phyloP scores from a whole-genome alignment of 2,888 invertebrate genomes.

The Orthonychiurus folsomi region DNA sequence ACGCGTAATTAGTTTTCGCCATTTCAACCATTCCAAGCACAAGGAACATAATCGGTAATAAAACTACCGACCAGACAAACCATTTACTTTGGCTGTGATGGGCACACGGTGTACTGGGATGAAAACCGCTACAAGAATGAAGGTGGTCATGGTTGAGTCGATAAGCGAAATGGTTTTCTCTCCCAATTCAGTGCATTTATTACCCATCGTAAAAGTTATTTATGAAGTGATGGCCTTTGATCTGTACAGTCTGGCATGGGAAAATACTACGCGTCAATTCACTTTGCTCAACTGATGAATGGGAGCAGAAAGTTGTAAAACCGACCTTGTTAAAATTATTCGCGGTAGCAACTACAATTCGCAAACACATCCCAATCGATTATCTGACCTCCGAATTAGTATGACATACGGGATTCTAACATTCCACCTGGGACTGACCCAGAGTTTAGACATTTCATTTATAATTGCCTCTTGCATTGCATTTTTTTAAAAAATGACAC shows the following conservation, averaged over 20 bases:
- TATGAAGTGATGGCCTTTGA: background rate
- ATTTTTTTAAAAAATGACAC: too few relatives aligned
- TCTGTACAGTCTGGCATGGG: background rate
- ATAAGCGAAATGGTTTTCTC: background rate
- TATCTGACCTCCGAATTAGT: too few relatives aligned
- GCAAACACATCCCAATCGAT: too few relatives aligned
- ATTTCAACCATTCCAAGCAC: background rate
- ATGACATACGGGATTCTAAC: too few relatives aligned
- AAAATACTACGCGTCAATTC: background rate
- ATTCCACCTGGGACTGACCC: too few relatives aligned
- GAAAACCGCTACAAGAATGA: background rate
- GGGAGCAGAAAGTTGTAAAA: background rate
- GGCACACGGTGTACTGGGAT: background rate
- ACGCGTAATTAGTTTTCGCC: too few relatives aligned
- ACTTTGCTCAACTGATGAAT: background rate
- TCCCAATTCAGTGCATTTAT: background rate
- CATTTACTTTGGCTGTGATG: background rate
- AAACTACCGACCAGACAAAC: background rate
- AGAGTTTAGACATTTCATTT: too few relatives aligned
- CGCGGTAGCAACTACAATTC: too few relatives aligned
- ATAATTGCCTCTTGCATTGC: too few relatives aligned
- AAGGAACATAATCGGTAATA: background rate
- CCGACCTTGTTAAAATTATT: too few relatives aligned
- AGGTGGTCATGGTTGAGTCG: too few relatives aligned
- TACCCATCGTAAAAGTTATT: background rate